phyloP scores from a whole-genome alignment of 2,888 invertebrate genomes.

The Troides aeacus region DNA sequence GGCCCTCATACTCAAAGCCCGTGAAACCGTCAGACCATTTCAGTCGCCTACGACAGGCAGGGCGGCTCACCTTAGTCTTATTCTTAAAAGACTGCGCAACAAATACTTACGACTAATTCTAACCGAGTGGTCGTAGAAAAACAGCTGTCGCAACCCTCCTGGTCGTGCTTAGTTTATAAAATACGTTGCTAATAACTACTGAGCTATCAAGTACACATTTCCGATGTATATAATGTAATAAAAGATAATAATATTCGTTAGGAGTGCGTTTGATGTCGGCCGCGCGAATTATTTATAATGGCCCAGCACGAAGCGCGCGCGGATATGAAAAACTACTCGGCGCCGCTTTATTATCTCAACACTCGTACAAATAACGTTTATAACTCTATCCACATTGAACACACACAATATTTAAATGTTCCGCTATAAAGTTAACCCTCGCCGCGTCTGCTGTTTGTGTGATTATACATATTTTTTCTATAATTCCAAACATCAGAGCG shows the following conservation, averaged over 20 bases:
- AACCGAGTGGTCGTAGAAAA: too few species aligned
- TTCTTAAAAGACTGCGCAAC: too few species aligned
- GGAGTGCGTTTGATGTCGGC: slow-evolving; percentile 19
- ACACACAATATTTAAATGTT: slow-evolving; percentile 24
- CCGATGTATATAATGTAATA: too few species aligned
- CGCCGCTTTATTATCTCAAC: slow-evolving; percentile 25
- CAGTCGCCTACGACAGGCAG: too few species aligned
- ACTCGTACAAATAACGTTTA: slow-evolving; percentile 25
- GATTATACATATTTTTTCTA: slow-evolving; percentile 1
- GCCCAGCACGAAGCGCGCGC: slow-evolving; percentile 18
- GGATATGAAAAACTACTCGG: slow-evolving; percentile 19
- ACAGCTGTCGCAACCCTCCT: too few species aligned
- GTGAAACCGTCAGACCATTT: too few species aligned
- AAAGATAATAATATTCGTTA: background rate
- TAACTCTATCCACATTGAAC: slow-evolving; percentile 19
- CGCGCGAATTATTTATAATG: slow-evolving; percentile 23
- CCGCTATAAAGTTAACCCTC: slow-evolving; percentile 9
- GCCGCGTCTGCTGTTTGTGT: slow-evolving; percentile 13
- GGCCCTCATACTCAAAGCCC: too few species aligned
- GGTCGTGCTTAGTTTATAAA: too few species aligned
- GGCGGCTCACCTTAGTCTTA: too few species aligned
- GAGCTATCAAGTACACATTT: too few species aligned
- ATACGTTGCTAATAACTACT: too few species aligned
- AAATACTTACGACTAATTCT: too few species aligned
- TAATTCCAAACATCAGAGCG: background rate